Evolutionary conservation across 2,888 invertebrate species (phyloP), one percentile per base, ranked within the genome.

Genomic region (Orthonychiurus folsomi): DNA sequence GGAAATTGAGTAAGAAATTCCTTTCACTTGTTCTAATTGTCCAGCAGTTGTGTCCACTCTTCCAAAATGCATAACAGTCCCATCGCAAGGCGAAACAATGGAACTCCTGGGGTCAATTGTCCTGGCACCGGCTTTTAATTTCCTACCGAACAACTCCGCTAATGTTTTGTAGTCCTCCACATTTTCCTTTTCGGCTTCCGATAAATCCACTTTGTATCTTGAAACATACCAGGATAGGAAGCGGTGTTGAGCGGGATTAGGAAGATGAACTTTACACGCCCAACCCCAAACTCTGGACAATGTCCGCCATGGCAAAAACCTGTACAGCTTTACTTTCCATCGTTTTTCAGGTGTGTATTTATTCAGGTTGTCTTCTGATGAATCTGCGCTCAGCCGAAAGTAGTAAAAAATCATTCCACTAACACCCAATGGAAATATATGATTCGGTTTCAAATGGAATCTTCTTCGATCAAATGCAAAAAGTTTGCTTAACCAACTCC

Each of bases 11-110:
- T 95, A 96, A 1, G 88, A 90, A 0, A 95, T 86, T 1, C 94
- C 95, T 81, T 99, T 99, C 0, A 89, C 92, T 80, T 94, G 96
- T 76, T 97, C 95, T 53, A 99, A 86, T 64, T 85, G 82, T 58
- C 89, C 89, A 27, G 88, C 86, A 5, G 5, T n/a, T 5, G 20
- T 3, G 50, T 85, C 83, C 0, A 93, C 89, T 26, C 85, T 84
- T 0, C 96, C 95, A 76, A 88, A 88, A 78, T 91, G 88, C 28
- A 97, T 79, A 1, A 99, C 86, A 56, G 83, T 87, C 1, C 99
- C 97, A 78, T 99, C 97, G 61, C 93, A 90, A 0, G 97, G 97
- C 1, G 93, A 90, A 48, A 83, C 54, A 28, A 60, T 52, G 26
- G 47, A 20, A 24, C 54, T 55, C 3, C 2, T 2, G 9, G 15